These are phyloP conservation scores for Orthosia gracilis DNA, from an alignment of 2,888 invertebrate species.

Conservation along the genomic window DNA sequence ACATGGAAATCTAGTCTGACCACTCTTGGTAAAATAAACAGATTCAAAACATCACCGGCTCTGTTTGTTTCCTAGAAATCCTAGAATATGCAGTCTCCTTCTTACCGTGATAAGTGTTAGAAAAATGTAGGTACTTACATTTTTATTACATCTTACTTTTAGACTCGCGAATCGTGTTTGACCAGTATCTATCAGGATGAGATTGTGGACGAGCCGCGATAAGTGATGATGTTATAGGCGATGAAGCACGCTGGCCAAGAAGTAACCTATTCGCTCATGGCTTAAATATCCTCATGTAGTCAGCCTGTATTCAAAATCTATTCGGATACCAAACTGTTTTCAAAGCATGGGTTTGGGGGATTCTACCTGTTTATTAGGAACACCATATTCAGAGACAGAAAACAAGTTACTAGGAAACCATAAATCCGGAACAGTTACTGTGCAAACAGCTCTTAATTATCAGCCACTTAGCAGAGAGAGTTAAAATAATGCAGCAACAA, in stretches of 20 bases:
- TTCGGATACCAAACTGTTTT: not conserved
- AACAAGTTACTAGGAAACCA: constrained; percentile 39
- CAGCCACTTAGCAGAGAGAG: constrained; percentile 48
- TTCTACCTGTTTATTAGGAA: not conserved
- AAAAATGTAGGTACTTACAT: too few relatives aligned
- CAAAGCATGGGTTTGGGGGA: not conserved
- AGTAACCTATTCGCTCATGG: too few relatives aligned
- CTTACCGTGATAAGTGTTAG: too few relatives aligned
- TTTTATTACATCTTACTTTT: too few relatives aligned
- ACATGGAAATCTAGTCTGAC: not conserved
- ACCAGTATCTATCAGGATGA: too few relatives aligned
- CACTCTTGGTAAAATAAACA: not conserved
- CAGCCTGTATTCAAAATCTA: not conserved
- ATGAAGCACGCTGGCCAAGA: too few relatives aligned
- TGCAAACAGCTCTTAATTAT: constrained; percentile 29
- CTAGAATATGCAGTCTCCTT: too few relatives aligned
- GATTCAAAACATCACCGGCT: not conserved
- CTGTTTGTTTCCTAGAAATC: not conserved
- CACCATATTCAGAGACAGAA: not conserved
- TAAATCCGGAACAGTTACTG: constrained; percentile 22
- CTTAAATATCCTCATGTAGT: not conserved
- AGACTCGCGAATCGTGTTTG: too few relatives aligned
- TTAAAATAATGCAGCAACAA: constrained; percentile 24
- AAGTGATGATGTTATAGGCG: too few relatives aligned
- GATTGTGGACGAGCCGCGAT: too few relatives aligned